Conservation (phyloP, 1,140 invertebrate species). For the Monochamus saltuarius region DNA sequence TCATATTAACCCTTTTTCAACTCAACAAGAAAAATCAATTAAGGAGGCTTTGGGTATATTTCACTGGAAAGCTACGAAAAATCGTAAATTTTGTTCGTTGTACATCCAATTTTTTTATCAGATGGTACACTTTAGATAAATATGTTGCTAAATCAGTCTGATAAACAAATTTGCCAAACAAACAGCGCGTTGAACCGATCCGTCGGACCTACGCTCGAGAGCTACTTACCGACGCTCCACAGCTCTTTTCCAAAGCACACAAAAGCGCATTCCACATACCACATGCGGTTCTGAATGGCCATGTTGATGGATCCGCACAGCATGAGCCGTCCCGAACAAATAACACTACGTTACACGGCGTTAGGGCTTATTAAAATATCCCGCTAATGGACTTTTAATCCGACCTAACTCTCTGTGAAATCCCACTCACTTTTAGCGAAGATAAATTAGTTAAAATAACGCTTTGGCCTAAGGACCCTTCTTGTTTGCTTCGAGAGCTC, state of each 20-base stretch:
- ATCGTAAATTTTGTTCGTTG: no score
- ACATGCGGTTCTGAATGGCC: conserved; percentile 25
- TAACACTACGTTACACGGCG: conserved; percentile 6
- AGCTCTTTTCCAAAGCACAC: not conserved
- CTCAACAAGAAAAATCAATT: no score
- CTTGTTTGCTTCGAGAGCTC: not conserved
- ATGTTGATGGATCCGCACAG: conserved; percentile 31
- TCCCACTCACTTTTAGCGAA: conserved; percentile 1
- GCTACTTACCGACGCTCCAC: conserved; percentile 14
- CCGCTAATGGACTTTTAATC: conserved; percentile 20
- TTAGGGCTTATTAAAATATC: not conserved
- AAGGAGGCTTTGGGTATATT: no score
- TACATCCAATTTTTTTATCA: no score
- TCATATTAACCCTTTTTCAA: no score
- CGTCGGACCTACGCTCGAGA: conserved; percentile 9
- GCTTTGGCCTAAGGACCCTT: not conserved
- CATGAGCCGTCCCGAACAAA: conserved; percentile 14
- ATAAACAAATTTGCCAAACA: no score
- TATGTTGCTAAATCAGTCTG: no score
- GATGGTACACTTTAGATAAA: no score
- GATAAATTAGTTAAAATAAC: conserved; percentile 6
- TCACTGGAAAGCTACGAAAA: no score
- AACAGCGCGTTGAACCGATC: no score
- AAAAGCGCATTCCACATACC: conserved; percentile 21
- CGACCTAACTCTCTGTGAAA: not conserved